Percentiles rank a stretch among this genome's conserved stretches.
These are phyloP conservation scores for Salmo trutta DNA, from an alignment of 2,797 vertebrate species.

Conservation along the genomic window DNA sequence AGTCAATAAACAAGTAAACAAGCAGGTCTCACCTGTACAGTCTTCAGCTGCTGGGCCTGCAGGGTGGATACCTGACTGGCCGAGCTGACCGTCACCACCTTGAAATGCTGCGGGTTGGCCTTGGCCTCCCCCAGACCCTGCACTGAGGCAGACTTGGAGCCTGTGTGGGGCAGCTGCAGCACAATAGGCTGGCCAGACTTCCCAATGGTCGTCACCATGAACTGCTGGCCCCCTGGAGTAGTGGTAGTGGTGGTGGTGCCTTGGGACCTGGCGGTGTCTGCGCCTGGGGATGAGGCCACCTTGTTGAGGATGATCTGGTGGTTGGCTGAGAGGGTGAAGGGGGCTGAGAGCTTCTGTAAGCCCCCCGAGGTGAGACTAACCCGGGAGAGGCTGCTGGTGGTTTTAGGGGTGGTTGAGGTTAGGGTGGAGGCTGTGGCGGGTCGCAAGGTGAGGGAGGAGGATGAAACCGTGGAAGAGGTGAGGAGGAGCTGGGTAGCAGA, in stretches of 20 bases:
- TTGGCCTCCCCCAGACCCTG: conserved; percentile 82
- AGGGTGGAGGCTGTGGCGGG: conserved; percentile 64
- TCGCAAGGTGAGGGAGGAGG: conserved; percentile 63
- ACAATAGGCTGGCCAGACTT: conserved; percentile 93
- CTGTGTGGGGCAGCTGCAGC: conserved; percentile 85
- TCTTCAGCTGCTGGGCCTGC: conserved; percentile 93
- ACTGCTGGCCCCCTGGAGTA: conserved; percentile 93
- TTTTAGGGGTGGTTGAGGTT: conserved; percentile 64
- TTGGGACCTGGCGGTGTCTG: conserved; percentile 76
- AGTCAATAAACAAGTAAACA: background rate
- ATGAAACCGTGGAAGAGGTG: conserved; percentile 66
- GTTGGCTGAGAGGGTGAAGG: conserved; percentile 88
- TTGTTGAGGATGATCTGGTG: conserved; percentile 96
- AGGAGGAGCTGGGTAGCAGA: conserved; percentile 61
- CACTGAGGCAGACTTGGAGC: conserved; percentile 78
- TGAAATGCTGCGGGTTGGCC: conserved; percentile 85
- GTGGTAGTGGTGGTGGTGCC: conserved; percentile 78
- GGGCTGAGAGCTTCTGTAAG: conserved; percentile 84
- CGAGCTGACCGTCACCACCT: conserved; percentile 85
- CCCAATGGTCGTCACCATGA: conserved; percentile 89
- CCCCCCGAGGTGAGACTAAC: conserved; percentile 63
- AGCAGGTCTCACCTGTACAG: conserved; percentile 85
- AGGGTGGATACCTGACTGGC: conserved; percentile 84
- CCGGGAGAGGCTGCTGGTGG: conserved; percentile 63
- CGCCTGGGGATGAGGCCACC: conserved; percentile 79